phyloP scores from a whole-genome alignment of 2,888 invertebrate genomes.

The Amiota minor region DNA sequence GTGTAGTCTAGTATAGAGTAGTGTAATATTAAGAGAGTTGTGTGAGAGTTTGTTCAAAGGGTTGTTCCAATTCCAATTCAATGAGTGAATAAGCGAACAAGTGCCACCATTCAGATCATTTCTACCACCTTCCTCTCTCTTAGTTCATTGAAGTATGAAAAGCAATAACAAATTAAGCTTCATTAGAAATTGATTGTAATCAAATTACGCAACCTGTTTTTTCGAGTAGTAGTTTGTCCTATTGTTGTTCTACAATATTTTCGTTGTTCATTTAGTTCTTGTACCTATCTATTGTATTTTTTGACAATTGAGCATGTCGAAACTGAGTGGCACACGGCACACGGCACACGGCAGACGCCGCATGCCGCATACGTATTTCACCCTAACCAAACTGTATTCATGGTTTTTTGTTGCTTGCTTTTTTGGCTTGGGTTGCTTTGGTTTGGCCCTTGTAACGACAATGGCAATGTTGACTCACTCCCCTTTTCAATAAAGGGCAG shows the following conservation, averaged over 20 bases:
- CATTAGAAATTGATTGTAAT: conserved; percentile 70
- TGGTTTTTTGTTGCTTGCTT: too few species aligned
- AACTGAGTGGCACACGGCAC: conserved; percentile 59
- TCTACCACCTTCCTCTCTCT: background rate
- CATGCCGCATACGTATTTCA: conserved; percentile 46
- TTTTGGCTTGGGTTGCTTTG: too few species aligned
- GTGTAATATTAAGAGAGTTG: background rate
- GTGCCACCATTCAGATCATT: conserved; percentile 14
- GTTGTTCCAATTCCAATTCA: conserved; percentile 43
- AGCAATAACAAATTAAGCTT: conserved; percentile 38
- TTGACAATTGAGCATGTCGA: conserved; percentile 67
- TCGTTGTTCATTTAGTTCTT: conserved; percentile 25
- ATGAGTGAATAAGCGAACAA: background rate
- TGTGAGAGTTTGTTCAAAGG: conserved; percentile 25
- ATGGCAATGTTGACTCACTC: too few species aligned
- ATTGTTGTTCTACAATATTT: conserved; percentile 17
- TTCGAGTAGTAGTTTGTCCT: conserved; percentile 24
- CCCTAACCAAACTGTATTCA: too few species aligned
- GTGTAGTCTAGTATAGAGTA: background rate
- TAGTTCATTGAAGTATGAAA: background rate
- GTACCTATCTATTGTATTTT: conserved; percentile 44
- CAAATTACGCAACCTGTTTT: conserved; percentile 70
- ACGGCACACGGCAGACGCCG: conserved; percentile 43
- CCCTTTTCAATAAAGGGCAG: conserved; percentile 23
- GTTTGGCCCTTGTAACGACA: too few species aligned